Evolutionary conservation across 2,797 vertebrate species (phyloP), one percentile per base, ranked within the genome.

Genomic region (Argyrosomus regius): DNA sequence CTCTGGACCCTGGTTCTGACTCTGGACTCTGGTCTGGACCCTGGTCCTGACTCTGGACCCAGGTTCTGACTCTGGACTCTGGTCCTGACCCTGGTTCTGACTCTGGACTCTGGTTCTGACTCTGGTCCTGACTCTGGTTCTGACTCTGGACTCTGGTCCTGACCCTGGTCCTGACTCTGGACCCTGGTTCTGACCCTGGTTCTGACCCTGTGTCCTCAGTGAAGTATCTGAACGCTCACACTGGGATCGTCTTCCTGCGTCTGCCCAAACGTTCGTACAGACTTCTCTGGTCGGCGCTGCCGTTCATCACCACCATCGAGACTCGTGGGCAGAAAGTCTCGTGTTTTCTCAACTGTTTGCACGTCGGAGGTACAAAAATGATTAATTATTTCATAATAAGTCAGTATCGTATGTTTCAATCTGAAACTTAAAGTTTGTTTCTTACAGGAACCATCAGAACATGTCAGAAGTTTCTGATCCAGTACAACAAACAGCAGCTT

Each of bases 381-480:
- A 39, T 56, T 1, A 39, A 39, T 35, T 11, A 26, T 68, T 62
- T 63, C 2, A 43, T 3, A 72, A 56, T 59, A 7, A 72, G n/a
- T 39, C 7, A 69, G 5, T 66, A 57, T 35, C 3, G 28, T 52
- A 0, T 45, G 28, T 58, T 31, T n/a, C 2, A 13, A 43, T 4
- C 54, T 1, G 68, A 22, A 3, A 31, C 1, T 31, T 16, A 3
- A 22, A 0, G 12, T 59, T 66, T 39, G 2, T 54, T 71, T 52
- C 56, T 79, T 58, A 4, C 85, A 99, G 98, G 98, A 85, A 99
- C 98, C 24, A 97, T 99, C 57, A 95, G 97, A 93, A 97, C 97
- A 0, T 98, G 98, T 87, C 98, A 99, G 92, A 99, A 97, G 90
- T 99, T 99, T 92, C 93, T 99, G n/a, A 95, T 98, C 61, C 94